These are phyloP conservation scores for Metopia argyrocephala DNA, from an alignment of 2,888 invertebrate species.

Conservation along the genomic window DNA sequence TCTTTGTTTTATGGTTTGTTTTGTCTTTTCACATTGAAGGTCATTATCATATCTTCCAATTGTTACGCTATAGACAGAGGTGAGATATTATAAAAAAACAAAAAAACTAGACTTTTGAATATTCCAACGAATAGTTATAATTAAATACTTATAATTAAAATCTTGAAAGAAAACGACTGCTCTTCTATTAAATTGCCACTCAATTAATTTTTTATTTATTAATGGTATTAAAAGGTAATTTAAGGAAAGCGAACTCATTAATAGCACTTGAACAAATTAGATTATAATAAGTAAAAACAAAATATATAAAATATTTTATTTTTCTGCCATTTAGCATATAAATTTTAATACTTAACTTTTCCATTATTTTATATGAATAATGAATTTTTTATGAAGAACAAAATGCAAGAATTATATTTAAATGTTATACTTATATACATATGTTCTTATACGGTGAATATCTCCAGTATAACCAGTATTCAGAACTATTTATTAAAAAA, in stretches of 20 bases:
- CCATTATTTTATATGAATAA: no score
- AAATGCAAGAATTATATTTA: no score
- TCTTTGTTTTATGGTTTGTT: no score
- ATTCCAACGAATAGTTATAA: neutral
- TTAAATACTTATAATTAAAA: neutral
- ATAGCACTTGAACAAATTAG: no score
- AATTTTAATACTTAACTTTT: no score
- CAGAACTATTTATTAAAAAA: neutral
- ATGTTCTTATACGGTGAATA: neutral
- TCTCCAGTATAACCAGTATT: neutral
- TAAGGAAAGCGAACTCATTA: no score
- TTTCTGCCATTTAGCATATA: no score
- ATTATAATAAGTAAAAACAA: no score
- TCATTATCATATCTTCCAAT: neutral
- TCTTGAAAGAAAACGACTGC: neutral
- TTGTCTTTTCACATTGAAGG: neutral
- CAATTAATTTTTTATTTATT: neutral
- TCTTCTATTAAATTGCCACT: neutral
- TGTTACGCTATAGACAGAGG: neutral
- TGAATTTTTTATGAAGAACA: no score
- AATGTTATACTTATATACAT: no score
- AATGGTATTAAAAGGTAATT: neutral
- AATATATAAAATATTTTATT: no score
- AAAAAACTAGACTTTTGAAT: neutral
- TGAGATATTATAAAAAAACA: neutral